These are phyloP conservation scores for Hylia prasina DNA, from an alignment of 2,113 vertebrate genomes.

Conservation along the genomic window DNA sequence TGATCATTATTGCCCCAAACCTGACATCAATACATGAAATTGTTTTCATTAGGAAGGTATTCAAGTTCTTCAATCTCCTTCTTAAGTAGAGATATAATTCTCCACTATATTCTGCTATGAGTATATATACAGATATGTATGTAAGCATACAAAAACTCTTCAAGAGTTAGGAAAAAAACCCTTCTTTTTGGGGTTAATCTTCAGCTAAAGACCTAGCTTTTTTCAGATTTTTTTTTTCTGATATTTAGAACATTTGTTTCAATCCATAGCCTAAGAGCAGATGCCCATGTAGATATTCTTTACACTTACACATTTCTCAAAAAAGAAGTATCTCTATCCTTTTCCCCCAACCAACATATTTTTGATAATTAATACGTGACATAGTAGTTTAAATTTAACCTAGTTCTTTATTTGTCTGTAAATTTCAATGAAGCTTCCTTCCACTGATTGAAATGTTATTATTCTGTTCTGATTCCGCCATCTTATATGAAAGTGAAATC, in stretches of 20 bases:
- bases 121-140: not conserved
- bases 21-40: not conserved
- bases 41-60: not conserved
- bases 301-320: not conserved
- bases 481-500: not conserved
- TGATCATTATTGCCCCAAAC: not conserved
- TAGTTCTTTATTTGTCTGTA: not conserved
- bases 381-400: not conserved
- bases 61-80: not conserved
- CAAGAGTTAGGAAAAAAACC: not conserved
- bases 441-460: not conserved
- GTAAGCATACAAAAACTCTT: not conserved
- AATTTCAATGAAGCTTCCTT: not conserved
- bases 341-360: not conserved
- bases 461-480: not conserved
- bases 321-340: not conserved
- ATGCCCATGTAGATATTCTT: not conserved
- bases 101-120: not conserved
- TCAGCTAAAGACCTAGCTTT: not conserved
- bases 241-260: not conserved
- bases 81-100: not conserved
- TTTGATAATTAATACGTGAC: not conserved
- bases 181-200: not conserved
- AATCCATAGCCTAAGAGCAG: not conserved
- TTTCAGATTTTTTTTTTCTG: not conserved